Conservation (phyloP, 2,113 vertebrate species). For the Anseranas semipalmata region DNA sequence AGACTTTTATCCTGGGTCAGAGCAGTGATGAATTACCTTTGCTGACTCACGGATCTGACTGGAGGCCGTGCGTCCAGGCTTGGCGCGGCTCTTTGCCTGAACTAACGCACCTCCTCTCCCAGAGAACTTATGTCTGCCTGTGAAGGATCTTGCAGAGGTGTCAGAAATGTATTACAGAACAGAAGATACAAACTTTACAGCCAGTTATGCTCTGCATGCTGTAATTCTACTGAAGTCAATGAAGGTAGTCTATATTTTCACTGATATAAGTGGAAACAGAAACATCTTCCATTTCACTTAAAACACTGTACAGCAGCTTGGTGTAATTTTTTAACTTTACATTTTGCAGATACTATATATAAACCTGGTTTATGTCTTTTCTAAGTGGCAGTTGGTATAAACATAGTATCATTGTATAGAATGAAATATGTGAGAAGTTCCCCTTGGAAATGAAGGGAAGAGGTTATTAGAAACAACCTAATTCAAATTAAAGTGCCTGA, state of each 20-base stretch:
- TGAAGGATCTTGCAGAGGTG: neutral
- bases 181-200: neutral
- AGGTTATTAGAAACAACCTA: neutral
- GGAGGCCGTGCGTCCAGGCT: neutral
- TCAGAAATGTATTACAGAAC: neutral
- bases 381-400: slow-evolving; percentile 37
- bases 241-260: neutral
- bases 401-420: neutral
- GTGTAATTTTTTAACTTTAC: neutral
- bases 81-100: neutral
- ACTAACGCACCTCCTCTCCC: neutral
- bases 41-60: neutral
- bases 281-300: neutral
- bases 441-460: slow-evolving; percentile 8
- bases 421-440: slow-evolving; percentile 59
- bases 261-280: neutral
- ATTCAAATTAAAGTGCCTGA: slow-evolving; percentile 10
- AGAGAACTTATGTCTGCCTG: neutral
- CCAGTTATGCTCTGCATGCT: neutral
- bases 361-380: slow-evolving; percentile 26
- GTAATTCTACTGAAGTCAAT: neutral
- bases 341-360: slow-evolving; percentile 27
- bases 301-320: neutral
- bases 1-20: neutral
- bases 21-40: neutral